phyloP scores from a whole-genome alignment of 2,113 vertebrate genomes.

The Brachionichthys hirsutus region DNA sequence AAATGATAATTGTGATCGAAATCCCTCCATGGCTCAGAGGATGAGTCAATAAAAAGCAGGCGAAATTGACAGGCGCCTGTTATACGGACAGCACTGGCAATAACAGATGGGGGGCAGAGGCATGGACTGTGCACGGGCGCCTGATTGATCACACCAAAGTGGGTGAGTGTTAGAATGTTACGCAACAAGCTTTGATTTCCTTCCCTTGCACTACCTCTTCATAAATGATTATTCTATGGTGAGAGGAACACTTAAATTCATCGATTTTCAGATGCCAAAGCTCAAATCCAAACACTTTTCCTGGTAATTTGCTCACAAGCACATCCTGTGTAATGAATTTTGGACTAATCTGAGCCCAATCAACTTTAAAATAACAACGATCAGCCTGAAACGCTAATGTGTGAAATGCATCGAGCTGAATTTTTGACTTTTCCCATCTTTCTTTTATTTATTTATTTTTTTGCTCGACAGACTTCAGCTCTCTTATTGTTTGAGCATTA shows the following conservation, averaged over 20 bases:
- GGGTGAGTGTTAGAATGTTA: slow-evolving; percentile 72
- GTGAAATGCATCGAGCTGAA: too few species aligned
- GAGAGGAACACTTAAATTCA: slow-evolving; percentile 19
- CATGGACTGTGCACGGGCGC: slow-evolving; percentile 62
- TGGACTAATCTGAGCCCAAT: too few species aligned
- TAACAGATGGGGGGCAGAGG: slow-evolving; percentile 77
- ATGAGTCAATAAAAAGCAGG: slow-evolving; percentile 78
- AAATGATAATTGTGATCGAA: slow-evolving; percentile 75
- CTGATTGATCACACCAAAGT: slow-evolving; percentile 65
- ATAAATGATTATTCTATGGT: slow-evolving; percentile 2
- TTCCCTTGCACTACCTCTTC: slow-evolving; percentile 33
- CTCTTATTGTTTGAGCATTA: slow-evolving; percentile 45
- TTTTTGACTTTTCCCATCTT: too few species aligned
- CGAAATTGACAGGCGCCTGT: slow-evolving; percentile 74
- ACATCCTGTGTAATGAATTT: too few species aligned
- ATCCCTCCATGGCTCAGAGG: slow-evolving; percentile 57
- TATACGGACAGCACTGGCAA: slow-evolving; percentile 67
- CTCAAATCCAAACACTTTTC: not conserved
- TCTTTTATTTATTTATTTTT: not conserved
- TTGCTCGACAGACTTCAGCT: slow-evolving; percentile 31
- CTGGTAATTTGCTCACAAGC: not conserved
- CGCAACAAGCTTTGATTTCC: slow-evolving; percentile 59
- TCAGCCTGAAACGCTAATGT: too few species aligned
- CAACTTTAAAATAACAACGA: too few species aligned
- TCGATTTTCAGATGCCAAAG: slow-evolving; percentile 12